Evolutionary conservation across 2,113 vertebrate species (phyloP).

Genomic region (Lipophrys pholis): DNA sequence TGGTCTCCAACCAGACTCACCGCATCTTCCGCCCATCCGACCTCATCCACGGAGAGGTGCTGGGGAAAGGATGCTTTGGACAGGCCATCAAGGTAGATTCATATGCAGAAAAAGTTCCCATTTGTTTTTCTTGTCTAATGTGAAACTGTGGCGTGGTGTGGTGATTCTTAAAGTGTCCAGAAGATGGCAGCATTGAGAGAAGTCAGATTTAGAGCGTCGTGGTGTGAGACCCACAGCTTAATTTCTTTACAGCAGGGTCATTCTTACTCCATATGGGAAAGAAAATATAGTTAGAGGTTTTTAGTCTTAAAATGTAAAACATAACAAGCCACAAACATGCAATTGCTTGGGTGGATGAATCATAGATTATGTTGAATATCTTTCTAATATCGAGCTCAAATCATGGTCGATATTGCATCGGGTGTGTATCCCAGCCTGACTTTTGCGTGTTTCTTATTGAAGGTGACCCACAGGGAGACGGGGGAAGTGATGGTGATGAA

Average conservation of each 20-base stretch:
- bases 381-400: too few relatives aligned
- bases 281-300: too few relatives aligned
- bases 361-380: too few relatives aligned
- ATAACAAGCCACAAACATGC: too few relatives aligned
- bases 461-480: slow-evolving; percentile 96
- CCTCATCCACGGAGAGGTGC: slow-evolving; percentile 96
- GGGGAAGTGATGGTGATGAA: slow-evolving; percentile 99
- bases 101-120: neutral
- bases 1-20: slow-evolving; percentile 87
- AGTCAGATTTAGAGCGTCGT: neutral
- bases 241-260: too few relatives aligned
- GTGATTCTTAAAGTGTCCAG: slow-evolving; percentile 41
- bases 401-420: neutral
- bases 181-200: slow-evolving; percentile 53
- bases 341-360: too few relatives aligned
- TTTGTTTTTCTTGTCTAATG: neutral
- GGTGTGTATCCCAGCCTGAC: neutral
- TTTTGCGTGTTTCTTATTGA: slow-evolving; percentile 2
- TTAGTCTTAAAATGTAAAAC: too few relatives aligned
- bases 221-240: too few relatives aligned
- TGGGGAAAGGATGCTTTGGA: slow-evolving; percentile 96
- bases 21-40: slow-evolving; percentile 97
- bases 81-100: slow-evolving; percentile 95
- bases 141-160: neutral
- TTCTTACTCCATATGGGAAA: too few relatives aligned